phyloP scores from a whole-genome alignment of 2,797 vertebrate genomes.

The Distichodus sexfasciatus region DNA sequence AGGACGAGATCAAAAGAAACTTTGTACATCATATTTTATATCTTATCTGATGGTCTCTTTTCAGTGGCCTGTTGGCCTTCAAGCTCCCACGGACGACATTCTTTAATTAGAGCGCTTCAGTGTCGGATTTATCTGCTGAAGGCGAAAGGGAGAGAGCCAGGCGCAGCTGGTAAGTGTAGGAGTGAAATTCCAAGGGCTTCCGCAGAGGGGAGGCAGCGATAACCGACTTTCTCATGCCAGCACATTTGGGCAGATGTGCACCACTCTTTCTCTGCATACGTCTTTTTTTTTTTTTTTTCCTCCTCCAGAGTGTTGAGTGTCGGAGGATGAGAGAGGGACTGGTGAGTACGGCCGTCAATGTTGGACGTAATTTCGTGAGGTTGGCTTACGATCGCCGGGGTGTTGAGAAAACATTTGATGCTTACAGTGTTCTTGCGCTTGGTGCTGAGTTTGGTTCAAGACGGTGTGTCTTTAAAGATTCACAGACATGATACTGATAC shows the following conservation, averaged over 20 bases:
- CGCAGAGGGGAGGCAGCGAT: neutral
- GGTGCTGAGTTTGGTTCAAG: no score
- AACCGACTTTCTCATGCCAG: neutral
- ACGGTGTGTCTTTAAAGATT: no score
- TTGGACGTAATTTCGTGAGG: no score
- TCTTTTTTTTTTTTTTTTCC: neutral
- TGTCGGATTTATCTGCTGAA: neutral
- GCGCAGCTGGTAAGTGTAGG: neutral
- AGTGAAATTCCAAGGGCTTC: conserved; percentile 21
- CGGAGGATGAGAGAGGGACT: neutral
- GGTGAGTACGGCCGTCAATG: no score
- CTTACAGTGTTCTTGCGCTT: no score
- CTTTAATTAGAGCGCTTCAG: neutral
- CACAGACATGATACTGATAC: no score
- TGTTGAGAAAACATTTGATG: no score
- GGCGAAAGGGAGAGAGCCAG: neutral
- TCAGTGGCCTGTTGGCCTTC: no score
- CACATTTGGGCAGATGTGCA: neutral
- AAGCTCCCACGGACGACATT: neutral
- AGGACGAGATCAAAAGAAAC: neutral
- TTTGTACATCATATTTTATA: neutral
- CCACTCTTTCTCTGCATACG: neutral
- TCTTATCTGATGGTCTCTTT: neutral
- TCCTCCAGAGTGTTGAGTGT: neutral
- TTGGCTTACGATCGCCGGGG: no score